Percentiles rank a stretch among this genome's conserved stretches.
These are phyloP conservation scores for Sisyra terminalis DNA, from an alignment of 2,888 invertebrate genomes.

Conservation along the genomic window DNA sequence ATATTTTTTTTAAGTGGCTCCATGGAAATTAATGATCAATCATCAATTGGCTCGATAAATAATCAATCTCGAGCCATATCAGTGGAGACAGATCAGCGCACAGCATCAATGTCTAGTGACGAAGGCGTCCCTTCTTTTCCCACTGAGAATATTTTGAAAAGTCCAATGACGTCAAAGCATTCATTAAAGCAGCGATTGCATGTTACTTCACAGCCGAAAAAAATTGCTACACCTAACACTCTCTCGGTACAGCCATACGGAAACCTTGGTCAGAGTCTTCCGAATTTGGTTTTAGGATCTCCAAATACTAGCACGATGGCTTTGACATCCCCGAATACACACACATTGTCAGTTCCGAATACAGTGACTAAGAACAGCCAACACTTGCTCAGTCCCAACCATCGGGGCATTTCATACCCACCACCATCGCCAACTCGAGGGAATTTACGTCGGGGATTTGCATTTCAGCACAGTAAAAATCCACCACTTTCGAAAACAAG, in stretches of 20 bases:
- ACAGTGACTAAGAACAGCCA: constrained; percentile 21
- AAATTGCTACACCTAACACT: constrained; percentile 47
- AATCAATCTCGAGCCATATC: constrained; percentile 35
- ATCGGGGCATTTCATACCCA: constrained; percentile 65
- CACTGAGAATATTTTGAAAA: constrained; percentile 28
- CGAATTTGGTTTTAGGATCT: constrained; percentile 44
- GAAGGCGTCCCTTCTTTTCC: constrained; percentile 34
- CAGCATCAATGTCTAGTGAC: constrained; percentile 46
- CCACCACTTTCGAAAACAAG: constrained; percentile 70
- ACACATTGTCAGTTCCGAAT: constrained; percentile 37
- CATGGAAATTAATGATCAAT: constrained; percentile 46
- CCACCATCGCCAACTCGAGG: constrained; percentile 61
- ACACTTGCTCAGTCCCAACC: constrained; percentile 37
- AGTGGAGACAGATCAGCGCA: constrained; percentile 42
- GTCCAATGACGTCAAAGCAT: constrained; percentile 24
- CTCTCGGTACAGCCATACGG: constrained; percentile 56
- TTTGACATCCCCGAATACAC: constrained; percentile 25
- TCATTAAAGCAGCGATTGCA: constrained; percentile 23
- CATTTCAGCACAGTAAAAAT: constrained; percentile 53
- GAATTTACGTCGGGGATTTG: constrained; percentile 45
- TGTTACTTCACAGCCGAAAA: constrained; percentile 15
- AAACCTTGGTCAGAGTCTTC: constrained; percentile 61
- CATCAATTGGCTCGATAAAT: constrained; percentile 29
- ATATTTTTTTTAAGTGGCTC: constrained; percentile 32
- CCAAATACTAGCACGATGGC: constrained; percentile 24